phyloP scores from a whole-genome alignment of 2,888 invertebrate genomes.

The Pyrochroa serraticornis region DNA sequence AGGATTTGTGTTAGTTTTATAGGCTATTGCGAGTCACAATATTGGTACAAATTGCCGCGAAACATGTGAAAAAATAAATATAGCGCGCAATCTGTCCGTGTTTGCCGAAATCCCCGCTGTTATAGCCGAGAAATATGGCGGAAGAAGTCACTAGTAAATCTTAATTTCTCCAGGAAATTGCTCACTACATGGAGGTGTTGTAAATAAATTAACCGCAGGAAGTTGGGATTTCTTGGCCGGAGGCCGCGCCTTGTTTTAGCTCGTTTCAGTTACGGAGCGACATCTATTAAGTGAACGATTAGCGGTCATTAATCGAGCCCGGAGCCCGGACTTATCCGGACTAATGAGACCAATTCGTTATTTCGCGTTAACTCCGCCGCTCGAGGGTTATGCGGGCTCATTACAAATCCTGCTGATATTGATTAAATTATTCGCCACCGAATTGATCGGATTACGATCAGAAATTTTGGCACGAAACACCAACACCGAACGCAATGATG shows the following conservation, averaged over 20 bases:
- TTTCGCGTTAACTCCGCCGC: conserved; percentile 9
- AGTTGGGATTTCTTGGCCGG: not conserved
- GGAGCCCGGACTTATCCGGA: conserved; percentile 33
- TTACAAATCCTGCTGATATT: conserved; percentile 28
- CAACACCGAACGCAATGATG: not conserved
- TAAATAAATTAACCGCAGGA: conserved; percentile 15
- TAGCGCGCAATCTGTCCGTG: conserved; percentile 52
- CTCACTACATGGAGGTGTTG: conserved; percentile 17
- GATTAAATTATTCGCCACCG: conserved; percentile 25
- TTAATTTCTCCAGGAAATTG: conserved; percentile 24
- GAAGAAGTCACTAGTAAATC: conserved; percentile 25
- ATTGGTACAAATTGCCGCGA: conserved; percentile 54
- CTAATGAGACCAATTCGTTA: conserved; percentile 32
- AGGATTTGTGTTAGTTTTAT: conserved; percentile 49
- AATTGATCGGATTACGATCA: not conserved
- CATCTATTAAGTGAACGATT: conserved; percentile 38
- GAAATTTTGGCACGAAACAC: not conserved
- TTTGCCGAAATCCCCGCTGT: conserved; percentile 51
- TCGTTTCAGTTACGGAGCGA: conserved; percentile 18
- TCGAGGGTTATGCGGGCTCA: conserved; percentile 23
- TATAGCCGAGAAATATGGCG: conserved; percentile 34
- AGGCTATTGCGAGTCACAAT: conserved; percentile 50
- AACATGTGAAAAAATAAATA: conserved; percentile 55
- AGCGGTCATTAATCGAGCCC: conserved; percentile 35
- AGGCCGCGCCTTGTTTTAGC: not conserved